Evolutionary conservation across 2,797 vertebrate genomes (phyloP).

Genomic region (Mastacembelus armatus): DNA sequence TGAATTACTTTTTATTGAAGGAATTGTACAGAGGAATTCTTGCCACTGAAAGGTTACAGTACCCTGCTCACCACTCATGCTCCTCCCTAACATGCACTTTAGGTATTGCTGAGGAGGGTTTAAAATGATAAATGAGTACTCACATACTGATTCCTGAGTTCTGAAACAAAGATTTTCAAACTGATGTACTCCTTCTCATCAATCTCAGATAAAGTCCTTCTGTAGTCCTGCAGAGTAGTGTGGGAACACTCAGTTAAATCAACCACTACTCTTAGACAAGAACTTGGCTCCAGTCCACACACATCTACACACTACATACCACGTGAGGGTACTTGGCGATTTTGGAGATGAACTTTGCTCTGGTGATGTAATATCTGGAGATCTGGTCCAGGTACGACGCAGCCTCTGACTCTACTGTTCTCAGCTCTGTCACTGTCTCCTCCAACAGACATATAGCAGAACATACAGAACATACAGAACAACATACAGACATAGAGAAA

Average conservation of each 20-base stretch:
- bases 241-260: not conserved
- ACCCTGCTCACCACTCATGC: no score
- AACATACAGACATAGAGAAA: no score
- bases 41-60: no score
- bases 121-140: no score
- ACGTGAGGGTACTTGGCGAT: constrained; percentile 92
- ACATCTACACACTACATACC: constrained; percentile 78
- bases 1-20: no score
- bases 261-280: not conserved
- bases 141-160: constrained; percentile 81
- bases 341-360: constrained; percentile 92
- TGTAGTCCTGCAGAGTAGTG: constrained; percentile 83
- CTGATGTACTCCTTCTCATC: constrained; percentile 89
- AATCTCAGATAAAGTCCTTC: constrained; percentile 90
- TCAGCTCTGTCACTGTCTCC: constrained; percentile 90
- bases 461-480: no score
- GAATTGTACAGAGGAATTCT: no score
- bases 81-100: no score
- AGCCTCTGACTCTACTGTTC: constrained; percentile 91
- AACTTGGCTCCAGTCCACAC: not conserved
- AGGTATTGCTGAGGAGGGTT: no score
- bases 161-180: constrained; percentile 90
- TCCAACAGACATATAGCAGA: constrained; percentile 73
- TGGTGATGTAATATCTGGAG: constrained; percentile 92
- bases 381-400: constrained; percentile 92